Percentiles rank a stretch among this genome's conserved stretches.
These are phyloP conservation scores for Polyommatus iphigenia DNA, from an alignment of 2,888 invertebrate species.

Conservation along the genomic window DNA sequence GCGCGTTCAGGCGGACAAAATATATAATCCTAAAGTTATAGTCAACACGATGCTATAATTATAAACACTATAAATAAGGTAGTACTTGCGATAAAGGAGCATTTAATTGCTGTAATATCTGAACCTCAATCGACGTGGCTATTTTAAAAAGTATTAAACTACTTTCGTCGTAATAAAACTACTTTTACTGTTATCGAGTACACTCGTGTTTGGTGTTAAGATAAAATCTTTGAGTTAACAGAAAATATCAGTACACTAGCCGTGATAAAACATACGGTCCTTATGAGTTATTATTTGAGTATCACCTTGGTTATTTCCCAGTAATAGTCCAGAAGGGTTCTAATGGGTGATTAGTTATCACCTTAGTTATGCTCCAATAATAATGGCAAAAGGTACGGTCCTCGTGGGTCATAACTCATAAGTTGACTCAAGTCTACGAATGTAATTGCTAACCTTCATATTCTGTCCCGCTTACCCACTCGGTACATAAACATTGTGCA, in stretches of 20 bases:
- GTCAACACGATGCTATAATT: too few species aligned
- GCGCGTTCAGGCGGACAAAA: too few species aligned
- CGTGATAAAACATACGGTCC: background rate
- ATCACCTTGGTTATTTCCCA: too few species aligned
- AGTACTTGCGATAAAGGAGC: background rate
- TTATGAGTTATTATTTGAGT: background rate
- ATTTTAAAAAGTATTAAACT: background rate
- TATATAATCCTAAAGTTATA: too few species aligned
- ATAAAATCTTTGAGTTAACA: background rate
- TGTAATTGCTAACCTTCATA: constrained; percentile 5
- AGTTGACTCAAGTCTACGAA: background rate
- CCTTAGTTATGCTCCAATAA: too few species aligned
- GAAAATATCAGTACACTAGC: background rate
- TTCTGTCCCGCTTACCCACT: background rate
- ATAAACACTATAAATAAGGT: too few species aligned
- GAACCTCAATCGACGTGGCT: background rate
- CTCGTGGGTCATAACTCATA: background rate
- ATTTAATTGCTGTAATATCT: background rate
- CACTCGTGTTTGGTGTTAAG: background rate
- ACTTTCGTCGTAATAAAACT: constrained; percentile 10
- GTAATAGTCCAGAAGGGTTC: background rate
- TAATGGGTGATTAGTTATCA: background rate
- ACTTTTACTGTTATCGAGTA: constrained; percentile 6
- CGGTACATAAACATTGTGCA: constrained; percentile 5
- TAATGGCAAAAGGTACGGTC: background rate